phyloP scores from a whole-genome alignment of 2,888 invertebrate species.

The Uloborus plumipes region DNA sequence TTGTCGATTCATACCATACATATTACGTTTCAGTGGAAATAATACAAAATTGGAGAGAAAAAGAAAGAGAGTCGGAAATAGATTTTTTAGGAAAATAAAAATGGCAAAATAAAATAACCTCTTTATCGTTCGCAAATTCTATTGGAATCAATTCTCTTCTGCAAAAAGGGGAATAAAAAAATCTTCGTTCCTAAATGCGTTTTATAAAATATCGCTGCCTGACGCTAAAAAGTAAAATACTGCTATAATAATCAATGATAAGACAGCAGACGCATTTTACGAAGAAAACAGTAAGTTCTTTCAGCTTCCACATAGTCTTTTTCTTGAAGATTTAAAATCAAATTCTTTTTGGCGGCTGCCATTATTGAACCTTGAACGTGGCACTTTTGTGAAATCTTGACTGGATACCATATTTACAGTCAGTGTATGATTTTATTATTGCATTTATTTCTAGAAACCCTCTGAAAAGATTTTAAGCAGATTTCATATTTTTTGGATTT shows the following conservation, averaged over 20 bases:
- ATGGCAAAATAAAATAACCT: slow-evolving; percentile 25
- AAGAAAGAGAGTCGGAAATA: neutral
- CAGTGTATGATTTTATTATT: too few species aligned
- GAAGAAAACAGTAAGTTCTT: slow-evolving; percentile 13
- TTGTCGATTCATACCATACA: too few species aligned
- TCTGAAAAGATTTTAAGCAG: too few species aligned
- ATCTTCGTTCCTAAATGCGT: slow-evolving; percentile 32
- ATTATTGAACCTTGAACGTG: too few species aligned
- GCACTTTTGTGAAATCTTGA: too few species aligned
- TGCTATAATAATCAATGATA: slow-evolving; percentile 55
- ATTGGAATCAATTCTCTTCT: slow-evolving; percentile 55
- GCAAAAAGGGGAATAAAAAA: slow-evolving; percentile 6
- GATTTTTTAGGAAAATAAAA: too few species aligned
- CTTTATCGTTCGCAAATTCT: slow-evolving; percentile 56
- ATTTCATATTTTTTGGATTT: too few species aligned
- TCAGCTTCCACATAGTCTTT: neutral
- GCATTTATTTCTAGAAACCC: too few species aligned
- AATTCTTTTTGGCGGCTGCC: too few species aligned
- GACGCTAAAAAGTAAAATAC: slow-evolving; percentile 40
- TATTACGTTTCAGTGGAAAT: neutral
- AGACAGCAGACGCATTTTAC: slow-evolving; percentile 33
- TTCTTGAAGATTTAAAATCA: too few species aligned
- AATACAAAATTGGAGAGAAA: slow-evolving; percentile 4
- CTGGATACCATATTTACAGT: too few species aligned
- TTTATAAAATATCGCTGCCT: slow-evolving; percentile 49